Conservation (phyloP, 2,113 vertebrate species). For the Prinia subflava region DNA sequence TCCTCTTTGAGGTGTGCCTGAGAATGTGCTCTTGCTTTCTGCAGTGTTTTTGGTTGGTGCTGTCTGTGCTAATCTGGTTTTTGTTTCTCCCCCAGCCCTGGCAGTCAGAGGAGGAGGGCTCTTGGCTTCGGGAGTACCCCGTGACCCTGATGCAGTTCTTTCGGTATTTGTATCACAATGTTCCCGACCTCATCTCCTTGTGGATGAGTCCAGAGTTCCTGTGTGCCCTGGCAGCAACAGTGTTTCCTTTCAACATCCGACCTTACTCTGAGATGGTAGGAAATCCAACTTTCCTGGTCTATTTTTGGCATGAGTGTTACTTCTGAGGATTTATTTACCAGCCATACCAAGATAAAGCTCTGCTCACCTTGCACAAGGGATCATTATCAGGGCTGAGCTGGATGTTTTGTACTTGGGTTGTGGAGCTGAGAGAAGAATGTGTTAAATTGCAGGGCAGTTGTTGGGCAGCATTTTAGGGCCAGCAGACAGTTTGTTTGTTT, state of each 20-base stretch:
- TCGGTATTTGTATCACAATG: constrained; percentile 95
- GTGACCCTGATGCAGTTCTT: constrained; percentile 99
- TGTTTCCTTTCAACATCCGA: constrained; percentile 97
- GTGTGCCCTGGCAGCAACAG: constrained; percentile 88
- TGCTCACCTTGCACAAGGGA: background rate
- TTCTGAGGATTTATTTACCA: background rate
- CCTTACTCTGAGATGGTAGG: constrained; percentile 97
- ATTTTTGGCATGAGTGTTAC: background rate
- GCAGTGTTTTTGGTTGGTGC: no score
- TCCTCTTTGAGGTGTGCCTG: background rate
- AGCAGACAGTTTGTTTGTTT: background rate
- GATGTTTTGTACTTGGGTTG: background rate
- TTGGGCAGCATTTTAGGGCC: background rate
- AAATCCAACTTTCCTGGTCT: background rate
- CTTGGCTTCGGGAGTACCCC: constrained; percentile 96
- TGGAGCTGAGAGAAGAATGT: background rate
- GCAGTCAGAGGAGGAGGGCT: constrained; percentile 98
- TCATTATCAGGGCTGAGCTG: background rate
- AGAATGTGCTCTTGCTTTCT: background rate
- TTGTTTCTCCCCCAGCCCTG: constrained; percentile 81
- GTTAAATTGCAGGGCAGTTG: background rate
- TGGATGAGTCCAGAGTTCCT: constrained; percentile 98
- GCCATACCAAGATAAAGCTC: background rate
- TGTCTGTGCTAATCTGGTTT: background rate
- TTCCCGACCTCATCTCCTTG: constrained; percentile 88